These are phyloP conservation scores for Esperia sulphurella DNA, from an alignment of 2,888 invertebrate species.

Conservation along the genomic window DNA sequence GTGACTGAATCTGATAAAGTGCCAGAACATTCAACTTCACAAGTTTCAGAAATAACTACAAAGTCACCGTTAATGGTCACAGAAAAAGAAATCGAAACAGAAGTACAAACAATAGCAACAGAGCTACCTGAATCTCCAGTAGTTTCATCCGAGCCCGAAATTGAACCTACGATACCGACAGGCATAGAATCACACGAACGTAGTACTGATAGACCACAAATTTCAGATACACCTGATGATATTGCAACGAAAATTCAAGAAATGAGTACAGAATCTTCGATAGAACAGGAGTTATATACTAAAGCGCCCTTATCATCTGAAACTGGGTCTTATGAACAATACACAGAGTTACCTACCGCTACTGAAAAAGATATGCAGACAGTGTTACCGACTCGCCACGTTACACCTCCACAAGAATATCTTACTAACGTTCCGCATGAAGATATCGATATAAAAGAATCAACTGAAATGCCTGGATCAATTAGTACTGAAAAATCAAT, in stretches of 20 bases:
- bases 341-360: constrained; percentile 7
- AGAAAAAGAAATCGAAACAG: neutral
- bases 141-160: neutral
- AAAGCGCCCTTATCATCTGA: neutral
- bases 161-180: neutral
- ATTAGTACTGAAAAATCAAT: neutral
- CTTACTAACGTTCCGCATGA: neutral
- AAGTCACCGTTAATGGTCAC: neutral
- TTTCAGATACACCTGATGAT: neutral
- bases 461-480: neutral
- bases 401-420: neutral
- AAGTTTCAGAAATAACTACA: neutral
- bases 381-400: neutral
- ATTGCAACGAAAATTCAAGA: neutral
- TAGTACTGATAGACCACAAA: constrained; percentile 6
- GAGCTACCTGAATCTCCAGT: neutral
- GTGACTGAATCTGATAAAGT: neutral
- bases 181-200: constrained; percentile 2
- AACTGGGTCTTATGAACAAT: neutral
- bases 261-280: neutral
- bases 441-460: neutral
- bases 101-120: neutral
- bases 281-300: neutral
- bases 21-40: neutral
- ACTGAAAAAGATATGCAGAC: constrained; percentile 5